A percentile compares a stretch with the other conserved stretches of the same genome.
Evolutionary conservation across 1,140 invertebrate genomes (phyloP).

Genomic region (Camponotus pennsylvanicus): DNA sequence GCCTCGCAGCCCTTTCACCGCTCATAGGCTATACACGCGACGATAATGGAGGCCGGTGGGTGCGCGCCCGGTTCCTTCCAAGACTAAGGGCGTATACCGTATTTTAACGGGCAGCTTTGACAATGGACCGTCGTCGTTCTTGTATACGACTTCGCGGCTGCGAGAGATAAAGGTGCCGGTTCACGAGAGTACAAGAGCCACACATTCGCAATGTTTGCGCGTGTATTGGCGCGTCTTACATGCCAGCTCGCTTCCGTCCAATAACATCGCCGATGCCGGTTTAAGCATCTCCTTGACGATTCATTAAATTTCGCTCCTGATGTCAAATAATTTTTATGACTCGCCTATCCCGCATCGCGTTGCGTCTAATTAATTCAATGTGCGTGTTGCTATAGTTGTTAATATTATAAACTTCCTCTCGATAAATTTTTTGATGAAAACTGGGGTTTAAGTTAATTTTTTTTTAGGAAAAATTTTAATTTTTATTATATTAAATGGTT

Average conservation of each 20-base stretch:
- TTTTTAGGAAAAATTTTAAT: background rate
- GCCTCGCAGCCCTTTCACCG: conserved; percentile 68
- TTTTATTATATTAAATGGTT: background rate
- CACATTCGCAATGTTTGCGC: conserved; percentile 56
- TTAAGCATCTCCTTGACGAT: conserved; percentile 40
- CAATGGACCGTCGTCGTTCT: conserved; percentile 72
- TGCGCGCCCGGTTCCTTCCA: conserved; percentile 55
- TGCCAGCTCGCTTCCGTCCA: conserved; percentile 18
- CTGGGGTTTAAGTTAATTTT: background rate
- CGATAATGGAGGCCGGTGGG: conserved; percentile 69
- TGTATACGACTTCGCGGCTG: conserved; percentile 68
- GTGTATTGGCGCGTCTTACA: conserved; percentile 31
- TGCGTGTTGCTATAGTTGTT: conserved; percentile 5
- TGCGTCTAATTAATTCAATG: conserved; percentile 35
- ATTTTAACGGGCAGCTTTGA: conserved; percentile 83
- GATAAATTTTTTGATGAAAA: background rate
- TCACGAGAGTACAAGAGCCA: conserved; percentile 36
- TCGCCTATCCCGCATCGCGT: background rate
- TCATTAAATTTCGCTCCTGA: conserved; percentile 30
- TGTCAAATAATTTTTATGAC: conserved; percentile 48
- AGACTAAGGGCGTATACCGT: conserved; percentile 71
- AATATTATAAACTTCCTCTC: background rate
- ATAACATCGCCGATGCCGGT: conserved; percentile 47
- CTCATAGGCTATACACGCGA: conserved; percentile 75
- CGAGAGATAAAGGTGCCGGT: conserved; percentile 71